phyloP scores from a whole-genome alignment of 2,113 vertebrate species.

The Atrichornis clamosus region DNA sequence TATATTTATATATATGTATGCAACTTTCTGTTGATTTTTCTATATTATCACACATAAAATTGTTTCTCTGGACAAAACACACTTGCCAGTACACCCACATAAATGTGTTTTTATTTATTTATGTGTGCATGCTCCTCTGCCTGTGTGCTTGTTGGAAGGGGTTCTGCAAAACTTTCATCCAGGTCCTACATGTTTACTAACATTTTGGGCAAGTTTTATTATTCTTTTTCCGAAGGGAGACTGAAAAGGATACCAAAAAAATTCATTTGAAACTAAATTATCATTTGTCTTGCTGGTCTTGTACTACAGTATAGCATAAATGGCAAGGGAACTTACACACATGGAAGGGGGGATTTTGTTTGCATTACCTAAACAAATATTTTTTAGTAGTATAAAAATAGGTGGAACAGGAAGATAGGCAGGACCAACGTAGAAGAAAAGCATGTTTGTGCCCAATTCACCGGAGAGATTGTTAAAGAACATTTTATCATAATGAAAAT shows the following conservation, averaged over 20 bases:
- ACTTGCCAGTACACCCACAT: background rate
- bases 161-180: background rate
- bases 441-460: constrained; percentile 11
- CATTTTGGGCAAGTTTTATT: background rate
- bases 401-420: constrained; percentile 50
- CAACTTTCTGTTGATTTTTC: background rate
- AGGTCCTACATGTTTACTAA: background rate
- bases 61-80: background rate
- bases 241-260: background rate
- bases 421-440: constrained; percentile 32
- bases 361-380: constrained; percentile 48
- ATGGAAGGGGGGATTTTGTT: constrained; percentile 26
- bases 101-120: background rate
- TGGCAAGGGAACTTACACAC: background rate
- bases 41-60: background rate
- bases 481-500: constrained; percentile 57
- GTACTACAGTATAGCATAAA: background rate
- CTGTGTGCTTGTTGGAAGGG: background rate
- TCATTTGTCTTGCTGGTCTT: background rate
- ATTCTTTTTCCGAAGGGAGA: background rate
- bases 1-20: too few relatives aligned
- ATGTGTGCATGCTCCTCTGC: background rate
- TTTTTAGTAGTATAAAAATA: constrained; percentile 61
- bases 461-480: constrained; percentile 31
- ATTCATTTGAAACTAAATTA: background rate